A percentile compares a stretch with the other conserved stretches of the same genome.
Evolutionary conservation across 2,888 invertebrate genomes (phyloP).

Genomic region (Cryptosula pallasiana): DNA sequence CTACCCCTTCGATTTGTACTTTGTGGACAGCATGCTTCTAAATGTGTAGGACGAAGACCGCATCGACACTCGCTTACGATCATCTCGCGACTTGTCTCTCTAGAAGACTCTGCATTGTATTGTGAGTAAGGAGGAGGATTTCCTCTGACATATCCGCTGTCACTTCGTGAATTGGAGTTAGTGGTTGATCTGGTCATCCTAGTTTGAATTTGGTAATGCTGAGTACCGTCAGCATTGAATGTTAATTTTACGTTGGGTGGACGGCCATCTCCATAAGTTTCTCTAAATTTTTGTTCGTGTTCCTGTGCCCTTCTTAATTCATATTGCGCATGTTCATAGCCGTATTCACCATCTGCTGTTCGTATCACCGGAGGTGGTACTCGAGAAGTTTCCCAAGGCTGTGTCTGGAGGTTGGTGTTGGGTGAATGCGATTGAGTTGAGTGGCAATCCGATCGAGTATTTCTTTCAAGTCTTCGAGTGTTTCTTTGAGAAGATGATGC

Average conservation of each 20-base stretch:
- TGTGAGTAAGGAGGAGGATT: background rate
- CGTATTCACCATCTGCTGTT: background rate
- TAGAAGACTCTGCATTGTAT: background rate
- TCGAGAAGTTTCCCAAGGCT: background rate
- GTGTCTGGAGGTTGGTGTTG: background rate
- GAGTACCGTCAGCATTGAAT: background rate
- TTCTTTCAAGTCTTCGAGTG: background rate
- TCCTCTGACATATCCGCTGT: background rate
- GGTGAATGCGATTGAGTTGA: background rate
- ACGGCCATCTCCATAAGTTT: background rate
- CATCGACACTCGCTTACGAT: background rate
- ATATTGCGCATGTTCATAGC: background rate
- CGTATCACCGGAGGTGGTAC: background rate
- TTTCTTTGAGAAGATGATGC: background rate
- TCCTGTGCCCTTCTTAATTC: background rate
- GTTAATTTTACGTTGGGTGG: background rate
- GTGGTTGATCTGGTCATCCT: background rate
- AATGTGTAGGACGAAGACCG: background rate
- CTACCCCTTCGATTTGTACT: background rate
- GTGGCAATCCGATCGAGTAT: background rate
- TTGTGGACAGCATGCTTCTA: background rate
- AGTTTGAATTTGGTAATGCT: background rate
- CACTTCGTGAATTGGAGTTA: background rate
- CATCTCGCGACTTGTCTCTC: background rate
- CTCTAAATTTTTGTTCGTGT: background rate